Percentiles rank a stretch among this genome's conserved stretches.
phyloP scores from a whole-genome alignment of 2,888 invertebrate species.

The Meteorus cinctellus region DNA sequence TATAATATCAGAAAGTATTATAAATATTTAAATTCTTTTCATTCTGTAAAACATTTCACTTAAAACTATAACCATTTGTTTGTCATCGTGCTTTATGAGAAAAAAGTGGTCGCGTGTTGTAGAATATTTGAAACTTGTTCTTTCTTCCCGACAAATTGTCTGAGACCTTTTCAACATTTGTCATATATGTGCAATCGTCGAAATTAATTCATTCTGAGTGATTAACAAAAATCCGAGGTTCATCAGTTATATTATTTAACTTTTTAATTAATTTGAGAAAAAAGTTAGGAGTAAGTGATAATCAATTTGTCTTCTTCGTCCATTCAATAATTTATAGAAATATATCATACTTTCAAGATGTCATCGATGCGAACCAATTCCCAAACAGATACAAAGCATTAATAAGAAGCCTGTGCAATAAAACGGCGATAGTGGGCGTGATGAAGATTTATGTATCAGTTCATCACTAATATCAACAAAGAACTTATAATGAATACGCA shows the following conservation, averaged over 20 bases:
- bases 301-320: too few relatives aligned
- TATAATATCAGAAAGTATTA: slow-evolving; percentile 65
- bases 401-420: slow-evolving; percentile 28
- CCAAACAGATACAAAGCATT: background rate
- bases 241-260: background rate
- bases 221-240: background rate
- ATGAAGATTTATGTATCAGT: slow-evolving; percentile 7
- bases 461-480: background rate
- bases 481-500: background rate
- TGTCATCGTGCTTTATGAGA: background rate
- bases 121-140: slow-evolving; percentile 15
- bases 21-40: slow-evolving; percentile 56
- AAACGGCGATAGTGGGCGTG: background rate
- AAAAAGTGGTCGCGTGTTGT: background rate
- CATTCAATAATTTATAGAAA: too few relatives aligned
- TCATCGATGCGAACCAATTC: background rate
- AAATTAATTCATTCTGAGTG: background rate
- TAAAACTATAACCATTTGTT: slow-evolving; percentile 25
- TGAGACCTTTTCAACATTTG: background rate
- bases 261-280: background rate
- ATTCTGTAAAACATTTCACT: slow-evolving; percentile 12
- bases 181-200: background rate
- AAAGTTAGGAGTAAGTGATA: background rate
- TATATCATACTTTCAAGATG: too few relatives aligned
- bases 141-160: background rate